Percentiles rank a stretch among this genome's conserved stretches.
phyloP scores from a whole-genome alignment of 2,888 invertebrate genomes.

The Schizaphis graminum region DNA sequence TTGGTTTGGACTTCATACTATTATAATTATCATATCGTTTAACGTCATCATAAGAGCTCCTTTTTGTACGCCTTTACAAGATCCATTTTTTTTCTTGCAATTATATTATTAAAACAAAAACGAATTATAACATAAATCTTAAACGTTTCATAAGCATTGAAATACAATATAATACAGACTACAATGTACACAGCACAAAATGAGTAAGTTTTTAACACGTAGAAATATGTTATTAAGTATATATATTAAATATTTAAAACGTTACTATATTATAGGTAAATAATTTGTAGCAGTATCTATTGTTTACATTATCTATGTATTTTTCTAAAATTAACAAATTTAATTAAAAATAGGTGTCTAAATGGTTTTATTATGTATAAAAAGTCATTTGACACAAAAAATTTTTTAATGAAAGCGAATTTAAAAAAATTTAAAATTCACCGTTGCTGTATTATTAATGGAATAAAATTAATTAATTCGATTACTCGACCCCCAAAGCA shows the following conservation, averaged over 20 bases:
- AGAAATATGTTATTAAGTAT: neutral
- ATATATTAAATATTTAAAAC: neutral
- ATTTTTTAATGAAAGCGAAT: neutral
- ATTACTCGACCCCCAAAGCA: neutral
- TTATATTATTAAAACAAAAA: neutral
- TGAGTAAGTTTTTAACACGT: constrained; percentile 20
- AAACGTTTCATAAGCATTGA: neutral
- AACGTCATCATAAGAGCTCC: neutral
- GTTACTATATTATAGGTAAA: neutral
- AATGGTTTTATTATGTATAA: neutral
- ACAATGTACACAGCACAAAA: constrained; percentile 39
- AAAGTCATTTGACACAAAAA: neutral
- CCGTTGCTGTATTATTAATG: neutral
- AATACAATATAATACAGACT: neutral
- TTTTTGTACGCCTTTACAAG: neutral
- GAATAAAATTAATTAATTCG: neutral
- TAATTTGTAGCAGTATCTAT: neutral
- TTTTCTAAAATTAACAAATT: neutral
- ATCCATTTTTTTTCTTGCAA: neutral
- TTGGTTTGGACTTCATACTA: neutral
- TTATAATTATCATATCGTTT: neutral
- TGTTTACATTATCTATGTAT: neutral
- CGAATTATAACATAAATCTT: neutral
- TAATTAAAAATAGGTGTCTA: neutral
- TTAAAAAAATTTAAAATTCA: neutral